phyloP scores from a whole-genome alignment of 2,888 invertebrate species.

The Tenodera sinensis region DNA sequence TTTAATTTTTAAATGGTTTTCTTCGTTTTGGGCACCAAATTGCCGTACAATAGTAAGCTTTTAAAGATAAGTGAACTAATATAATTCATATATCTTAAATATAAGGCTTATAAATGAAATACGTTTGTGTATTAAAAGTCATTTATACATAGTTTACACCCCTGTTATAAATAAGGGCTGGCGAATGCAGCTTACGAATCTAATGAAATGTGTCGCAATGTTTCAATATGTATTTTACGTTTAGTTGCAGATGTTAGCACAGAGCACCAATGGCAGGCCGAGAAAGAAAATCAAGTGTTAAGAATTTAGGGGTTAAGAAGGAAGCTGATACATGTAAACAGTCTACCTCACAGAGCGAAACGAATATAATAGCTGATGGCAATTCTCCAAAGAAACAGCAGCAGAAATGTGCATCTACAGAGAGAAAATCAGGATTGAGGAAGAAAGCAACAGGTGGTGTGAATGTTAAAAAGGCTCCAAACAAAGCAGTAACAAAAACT shows the following conservation, averaged over 20 bases:
- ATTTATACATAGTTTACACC: background rate
- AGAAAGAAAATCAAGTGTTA: conserved; percentile 43
- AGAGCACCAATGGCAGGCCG: conserved; percentile 48
- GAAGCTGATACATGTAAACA: conserved; percentile 15
- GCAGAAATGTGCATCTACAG: background rate
- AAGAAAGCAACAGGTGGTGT: background rate
- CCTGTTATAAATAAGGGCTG: background rate
- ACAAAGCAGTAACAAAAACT: background rate
- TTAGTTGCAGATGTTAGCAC: conserved; percentile 21
- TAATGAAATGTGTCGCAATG: background rate
- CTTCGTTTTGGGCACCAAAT: background rate
- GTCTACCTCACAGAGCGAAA: background rate
- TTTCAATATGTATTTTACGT: background rate
- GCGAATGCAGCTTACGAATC: background rate
- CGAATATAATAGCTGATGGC: background rate
- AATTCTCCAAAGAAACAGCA: background rate
- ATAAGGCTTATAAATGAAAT: background rate
- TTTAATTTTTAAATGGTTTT: background rate
- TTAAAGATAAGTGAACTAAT: background rate
- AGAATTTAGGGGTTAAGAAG: conserved; percentile 31
- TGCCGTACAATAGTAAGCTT: background rate
- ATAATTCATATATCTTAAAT: background rate
- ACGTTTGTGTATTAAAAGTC: background rate
- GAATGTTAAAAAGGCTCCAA: background rate
- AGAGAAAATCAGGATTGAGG: background rate